Evolutionary conservation across 2,888 invertebrate species (phyloP), one percentile per base, ranked within the genome.

Genomic region (Petrolisthes manimaculis): DNA sequence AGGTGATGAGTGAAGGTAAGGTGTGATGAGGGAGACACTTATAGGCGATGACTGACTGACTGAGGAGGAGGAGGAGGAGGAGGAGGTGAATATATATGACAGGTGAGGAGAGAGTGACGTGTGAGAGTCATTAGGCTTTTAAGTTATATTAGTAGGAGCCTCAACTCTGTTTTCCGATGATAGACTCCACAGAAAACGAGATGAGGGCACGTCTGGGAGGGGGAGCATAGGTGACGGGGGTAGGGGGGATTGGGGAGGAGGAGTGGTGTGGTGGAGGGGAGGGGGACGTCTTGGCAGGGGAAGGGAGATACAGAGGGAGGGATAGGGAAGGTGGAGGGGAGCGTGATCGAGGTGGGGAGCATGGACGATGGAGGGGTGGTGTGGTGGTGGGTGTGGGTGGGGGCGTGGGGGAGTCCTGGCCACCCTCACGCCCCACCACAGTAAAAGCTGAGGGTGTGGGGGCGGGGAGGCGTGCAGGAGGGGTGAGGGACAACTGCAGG

Each of bases 111-210:
- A 37, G 77, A 9, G n/a, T 21, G 12, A 3, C 77, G 37, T 6
- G 18, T 0, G 53, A 54, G 55, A 54, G 18, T 14, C n/a, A 54
- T 53, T 18, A 24, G n/a, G n/a, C 71, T 18, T 18, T 14, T 71
- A 8, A 9, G 18, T 54, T 14, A 53, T n/a, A 54, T n/a, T n/a
- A 78, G 53, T 18, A 4, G 18, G 54, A 53, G 14, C 24, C 84
- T 78, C 78, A 85, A 56, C 56, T 81, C 67, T 83, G 86, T 94
- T 94, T 61, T n/a, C 95, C 95, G 91, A 95, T 95, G 90, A 95
- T 95, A n/a, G 95, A 95, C 92, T 95, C 95, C n/a, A 95, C 95
- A 14, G 95, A 95, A 92, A 95, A 95, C 0, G 95, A 95, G 67
- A 95, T 92, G 91, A 94, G 94, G 21, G 92, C 92, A 74, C 91